Percentiles rank a stretch among this genome's conserved stretches.
These are phyloP conservation scores for Exocentrus adspersus DNA, from an alignment of 2,888 invertebrate species.

Conservation along the genomic window DNA sequence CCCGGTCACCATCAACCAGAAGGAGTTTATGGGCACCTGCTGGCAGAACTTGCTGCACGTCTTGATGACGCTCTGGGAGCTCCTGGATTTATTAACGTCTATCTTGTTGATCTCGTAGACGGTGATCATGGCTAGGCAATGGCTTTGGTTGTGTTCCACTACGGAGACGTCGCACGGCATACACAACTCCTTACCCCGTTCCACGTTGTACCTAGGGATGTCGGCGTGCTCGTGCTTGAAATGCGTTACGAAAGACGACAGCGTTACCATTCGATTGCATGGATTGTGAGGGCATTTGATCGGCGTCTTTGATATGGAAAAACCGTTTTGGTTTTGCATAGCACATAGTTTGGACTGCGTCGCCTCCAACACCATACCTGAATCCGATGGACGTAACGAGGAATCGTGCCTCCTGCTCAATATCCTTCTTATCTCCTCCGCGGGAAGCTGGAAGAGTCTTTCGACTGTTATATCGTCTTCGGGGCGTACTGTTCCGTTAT, in stretches of 20 bases:
- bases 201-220: constrained; percentile 48
- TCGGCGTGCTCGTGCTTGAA: constrained; percentile 59
- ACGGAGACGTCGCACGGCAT: constrained; percentile 51
- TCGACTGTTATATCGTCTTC: constrained; percentile 48
- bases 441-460: constrained; percentile 51
- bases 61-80: constrained; percentile 50
- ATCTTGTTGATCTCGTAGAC: constrained; percentile 54
- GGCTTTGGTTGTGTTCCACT: constrained; percentile 50
- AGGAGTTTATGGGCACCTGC: constrained; percentile 53
- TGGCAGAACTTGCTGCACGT: constrained; percentile 52
- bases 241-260: constrained; percentile 56
- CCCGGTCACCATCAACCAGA: constrained; percentile 60
- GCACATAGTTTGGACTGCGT: constrained; percentile 16
- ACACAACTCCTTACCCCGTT: constrained; percentile 52
- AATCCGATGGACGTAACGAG: constrained; percentile 6
- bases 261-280: constrained; percentile 57
- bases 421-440: constrained; percentile 44
- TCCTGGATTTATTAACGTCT: constrained; percentile 45
- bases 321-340: constrained; percentile 13
- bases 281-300: constrained; percentile 57
- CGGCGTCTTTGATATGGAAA: constrained; percentile 41
- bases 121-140: constrained; percentile 56
- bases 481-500: constrained; percentile 11
- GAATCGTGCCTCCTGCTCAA: constrained; percentile 31
- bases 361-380: no score